A percentile compares a stretch with the other conserved stretches of the same genome.
Conservation (phyloP, 2,888 invertebrate species). For the Ariolimax columbianus region DNA sequence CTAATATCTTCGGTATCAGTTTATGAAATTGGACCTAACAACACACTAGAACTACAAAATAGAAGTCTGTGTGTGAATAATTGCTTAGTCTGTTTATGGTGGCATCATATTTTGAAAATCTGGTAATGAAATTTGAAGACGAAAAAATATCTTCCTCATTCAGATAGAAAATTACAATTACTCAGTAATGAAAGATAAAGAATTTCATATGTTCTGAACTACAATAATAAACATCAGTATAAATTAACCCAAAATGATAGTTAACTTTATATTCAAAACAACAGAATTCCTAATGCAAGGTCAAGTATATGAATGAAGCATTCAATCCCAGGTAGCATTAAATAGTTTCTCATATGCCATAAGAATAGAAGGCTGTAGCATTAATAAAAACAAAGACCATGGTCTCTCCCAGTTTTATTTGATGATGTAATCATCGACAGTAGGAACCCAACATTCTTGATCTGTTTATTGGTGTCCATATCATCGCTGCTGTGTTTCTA, state of each 20-base stretch:
- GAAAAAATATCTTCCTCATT: neutral
- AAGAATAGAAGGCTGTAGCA: neutral
- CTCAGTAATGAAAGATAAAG: neutral
- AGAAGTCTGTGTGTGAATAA: neutral
- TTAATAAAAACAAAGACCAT: neutral
- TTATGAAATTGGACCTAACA: neutral
- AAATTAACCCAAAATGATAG: neutral
- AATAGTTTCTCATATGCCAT: neutral
- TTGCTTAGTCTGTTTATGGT: neutral
- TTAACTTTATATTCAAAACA: neutral
- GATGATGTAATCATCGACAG: neutral
- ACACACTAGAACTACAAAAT: neutral
- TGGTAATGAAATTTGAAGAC: neutral
- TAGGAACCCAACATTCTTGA: neutral
- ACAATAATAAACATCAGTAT: neutral
- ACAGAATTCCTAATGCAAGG: neutral
- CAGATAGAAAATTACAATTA: neutral
- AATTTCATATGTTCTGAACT: neutral
- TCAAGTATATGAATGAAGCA: neutral
- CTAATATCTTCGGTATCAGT: neutral
- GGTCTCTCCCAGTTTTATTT: neutral
- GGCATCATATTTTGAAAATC: neutral
- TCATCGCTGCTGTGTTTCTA: conserved; percentile 50
- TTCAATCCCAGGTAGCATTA: neutral
- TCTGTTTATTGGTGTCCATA: neutral